Conservation (phyloP, 2,888 invertebrate genomes). For the Melieria crassipennis region DNA sequence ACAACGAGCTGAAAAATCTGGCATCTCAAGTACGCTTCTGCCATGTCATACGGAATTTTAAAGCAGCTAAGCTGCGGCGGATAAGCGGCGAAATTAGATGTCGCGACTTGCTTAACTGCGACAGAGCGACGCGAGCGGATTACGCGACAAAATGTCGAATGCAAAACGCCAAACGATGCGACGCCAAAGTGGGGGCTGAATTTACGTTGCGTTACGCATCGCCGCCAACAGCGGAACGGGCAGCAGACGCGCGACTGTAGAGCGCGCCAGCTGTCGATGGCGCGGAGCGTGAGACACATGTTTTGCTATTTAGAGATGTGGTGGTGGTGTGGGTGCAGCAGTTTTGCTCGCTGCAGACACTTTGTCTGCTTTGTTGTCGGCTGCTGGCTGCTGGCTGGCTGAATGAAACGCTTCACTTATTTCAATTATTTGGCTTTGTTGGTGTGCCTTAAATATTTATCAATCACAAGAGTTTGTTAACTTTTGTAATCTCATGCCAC, state of each 20-base stretch:
- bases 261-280: not conserved
- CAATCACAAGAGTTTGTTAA: constrained; percentile 65
- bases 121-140: not conserved
- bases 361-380: not conserved
- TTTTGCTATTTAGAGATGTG: too few species aligned
- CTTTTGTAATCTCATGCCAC: constrained; percentile 45
- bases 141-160: too few species aligned
- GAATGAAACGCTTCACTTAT: constrained; percentile 63
- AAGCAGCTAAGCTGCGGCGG: constrained; percentile 56
- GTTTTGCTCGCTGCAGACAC: not conserved
- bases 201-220: constrained; percentile 46
- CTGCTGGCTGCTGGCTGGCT: constrained; percentile 37
- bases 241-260: constrained; percentile 20
- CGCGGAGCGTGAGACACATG: too few species aligned
- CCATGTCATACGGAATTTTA: constrained; percentile 60
- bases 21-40: constrained; percentile 49
- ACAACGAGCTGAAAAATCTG: constrained; percentile 25
- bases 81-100: constrained; percentile 56
- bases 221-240: constrained; percentile 36
- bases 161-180: not conserved
- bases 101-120: constrained; percentile 5
- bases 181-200: constrained; percentile 26
- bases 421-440: constrained; percentile 67
- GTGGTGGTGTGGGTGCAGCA: too few species aligned
- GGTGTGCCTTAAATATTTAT: constrained; percentile 66